Percentiles rank a stretch among this genome's conserved stretches.
Conservation (phyloP, 2,888 invertebrate genomes). For the Altica lythri region DNA sequence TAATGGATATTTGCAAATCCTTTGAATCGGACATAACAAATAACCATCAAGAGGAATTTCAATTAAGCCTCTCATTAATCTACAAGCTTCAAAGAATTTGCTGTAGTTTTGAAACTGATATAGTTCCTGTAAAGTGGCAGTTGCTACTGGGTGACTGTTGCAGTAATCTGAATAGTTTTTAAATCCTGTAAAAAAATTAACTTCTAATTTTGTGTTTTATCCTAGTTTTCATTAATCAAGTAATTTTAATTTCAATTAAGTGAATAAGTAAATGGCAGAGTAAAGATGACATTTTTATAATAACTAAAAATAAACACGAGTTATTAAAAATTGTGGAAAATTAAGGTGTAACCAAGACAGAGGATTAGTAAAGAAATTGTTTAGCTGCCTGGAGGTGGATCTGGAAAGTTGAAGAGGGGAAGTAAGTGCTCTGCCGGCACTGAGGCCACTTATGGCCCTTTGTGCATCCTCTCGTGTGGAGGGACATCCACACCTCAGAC, state of each 20-base stretch:
- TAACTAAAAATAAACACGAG: too few relatives aligned
- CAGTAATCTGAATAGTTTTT: constrained; percentile 87
- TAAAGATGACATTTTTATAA: not conserved
- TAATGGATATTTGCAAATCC: constrained; percentile 88
- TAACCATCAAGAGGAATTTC: constrained; percentile 86
- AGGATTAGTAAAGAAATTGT: too few relatives aligned
- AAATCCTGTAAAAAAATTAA: constrained; percentile 56
- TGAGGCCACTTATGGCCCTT: too few relatives aligned
- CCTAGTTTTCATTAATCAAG: too few relatives aligned
- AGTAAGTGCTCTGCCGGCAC: too few relatives aligned
- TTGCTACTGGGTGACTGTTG: constrained; percentile 82
- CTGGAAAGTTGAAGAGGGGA: too few relatives aligned
- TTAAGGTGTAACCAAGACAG: too few relatives aligned
- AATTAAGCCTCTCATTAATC: constrained; percentile 78
- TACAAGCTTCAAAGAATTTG: constrained; percentile 81
- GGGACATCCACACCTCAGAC: too few relatives aligned
- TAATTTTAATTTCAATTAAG: too few relatives aligned
- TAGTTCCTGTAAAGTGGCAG: constrained; percentile 70
- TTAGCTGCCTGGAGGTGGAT: too few relatives aligned
- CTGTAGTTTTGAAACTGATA: constrained; percentile 70
- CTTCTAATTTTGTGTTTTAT: not conserved
- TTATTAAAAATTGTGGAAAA: too few relatives aligned
- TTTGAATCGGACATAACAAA: constrained; percentile 82
- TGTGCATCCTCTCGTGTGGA: too few relatives aligned
- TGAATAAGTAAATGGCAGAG: not conserved